Percentiles rank a stretch among this genome's conserved stretches.
Evolutionary conservation across 2,888 invertebrate species (phyloP).

Genomic region (Pachycephus smyrnensis): DNA sequence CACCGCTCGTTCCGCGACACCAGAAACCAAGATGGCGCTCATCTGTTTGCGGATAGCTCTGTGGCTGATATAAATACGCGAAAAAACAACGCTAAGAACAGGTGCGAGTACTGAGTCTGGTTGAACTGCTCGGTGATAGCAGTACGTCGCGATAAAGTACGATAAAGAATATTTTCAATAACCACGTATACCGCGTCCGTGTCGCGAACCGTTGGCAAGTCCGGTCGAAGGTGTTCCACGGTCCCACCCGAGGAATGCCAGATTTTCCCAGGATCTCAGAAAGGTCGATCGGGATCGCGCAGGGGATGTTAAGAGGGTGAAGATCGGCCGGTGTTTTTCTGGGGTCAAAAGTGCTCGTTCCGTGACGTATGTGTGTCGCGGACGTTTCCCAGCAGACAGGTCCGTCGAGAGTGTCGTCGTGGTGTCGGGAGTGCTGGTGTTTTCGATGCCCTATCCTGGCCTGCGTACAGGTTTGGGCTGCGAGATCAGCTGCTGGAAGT

Average conservation of each 20-base stretch:
- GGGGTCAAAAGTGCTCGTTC: constrained; percentile 31
- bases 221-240: constrained; percentile 11
- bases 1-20: constrained; percentile 41
- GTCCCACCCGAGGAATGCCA: constrained; percentile 44
- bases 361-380: constrained; percentile 63
- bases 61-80: constrained; percentile 58
- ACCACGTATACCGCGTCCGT: not conserved
- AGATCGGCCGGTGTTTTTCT: not conserved
- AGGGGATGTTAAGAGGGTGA: constrained; percentile 1
- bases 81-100: constrained; percentile 25
- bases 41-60: constrained; percentile 58
- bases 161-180: not conserved
- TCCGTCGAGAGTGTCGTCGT: constrained; percentile 30
- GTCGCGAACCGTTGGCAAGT: not conserved
- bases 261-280: constrained; percentile 13
- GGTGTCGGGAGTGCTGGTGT: constrained; percentile 34
- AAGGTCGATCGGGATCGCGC: constrained; percentile 8
- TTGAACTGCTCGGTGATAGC: not conserved
- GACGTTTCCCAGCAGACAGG: constrained; percentile 47
- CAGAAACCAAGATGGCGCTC: constrained; percentile 60
- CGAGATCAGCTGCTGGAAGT: constrained; percentile 39
- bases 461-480: constrained; percentile 31
- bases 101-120: not conserved
- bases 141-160: not conserved
- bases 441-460: constrained; percentile 39